Percentiles rank a stretch among this genome's conserved stretches.
Evolutionary conservation across 2,888 invertebrate species (phyloP).

Genomic region (Drosophila anceps): DNA sequence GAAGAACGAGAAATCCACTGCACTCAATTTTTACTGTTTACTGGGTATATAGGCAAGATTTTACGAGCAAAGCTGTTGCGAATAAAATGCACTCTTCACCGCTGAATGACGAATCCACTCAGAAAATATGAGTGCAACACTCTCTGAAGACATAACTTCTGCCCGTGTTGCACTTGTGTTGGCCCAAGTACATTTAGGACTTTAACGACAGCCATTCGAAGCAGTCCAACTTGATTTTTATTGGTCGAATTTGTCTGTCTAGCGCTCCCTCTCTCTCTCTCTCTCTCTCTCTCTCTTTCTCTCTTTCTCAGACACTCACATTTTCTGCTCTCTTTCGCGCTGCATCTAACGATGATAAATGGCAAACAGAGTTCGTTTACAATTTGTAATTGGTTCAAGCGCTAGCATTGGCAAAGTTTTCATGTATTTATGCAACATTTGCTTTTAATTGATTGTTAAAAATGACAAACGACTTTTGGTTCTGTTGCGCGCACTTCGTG

Average conservation of each 20-base stretch:
- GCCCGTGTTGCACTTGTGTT: conserved; percentile 5
- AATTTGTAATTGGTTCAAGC: conserved; percentile 53
- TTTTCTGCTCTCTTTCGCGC: conserved; percentile 6
- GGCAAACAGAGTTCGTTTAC: conserved; percentile 47
- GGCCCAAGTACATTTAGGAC: conserved; percentile 34
- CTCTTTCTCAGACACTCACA: no score
- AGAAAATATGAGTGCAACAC: conserved; percentile 2
- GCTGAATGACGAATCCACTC: conserved; percentile 12
- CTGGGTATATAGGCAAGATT: conserved; percentile 22
- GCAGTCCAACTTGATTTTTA: conserved; percentile 55
- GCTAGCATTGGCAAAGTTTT: conserved; percentile 50
- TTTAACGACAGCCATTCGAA: conserved; percentile 22
- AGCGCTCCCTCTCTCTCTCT: not conserved
- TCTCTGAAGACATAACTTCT: conserved; percentile 1
- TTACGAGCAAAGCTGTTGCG: conserved; percentile 29
- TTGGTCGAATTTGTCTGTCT: conserved; percentile 29
- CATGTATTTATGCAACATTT: conserved; percentile 80
- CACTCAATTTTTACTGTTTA: conserved; percentile 11
- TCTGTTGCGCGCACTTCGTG: conserved; percentile 16
- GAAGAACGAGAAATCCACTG: not conserved
- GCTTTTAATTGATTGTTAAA: conserved; percentile 80
- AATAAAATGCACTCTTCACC: conserved; percentile 41
- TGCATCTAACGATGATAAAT: conserved; percentile 65
- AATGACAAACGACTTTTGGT: conserved; percentile 71
- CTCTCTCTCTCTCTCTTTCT: not conserved